Evolutionary conservation across 2,888 invertebrate species (phyloP), one percentile per base, ranked within the genome.

Genomic region (Epiblema foenella): DNA sequence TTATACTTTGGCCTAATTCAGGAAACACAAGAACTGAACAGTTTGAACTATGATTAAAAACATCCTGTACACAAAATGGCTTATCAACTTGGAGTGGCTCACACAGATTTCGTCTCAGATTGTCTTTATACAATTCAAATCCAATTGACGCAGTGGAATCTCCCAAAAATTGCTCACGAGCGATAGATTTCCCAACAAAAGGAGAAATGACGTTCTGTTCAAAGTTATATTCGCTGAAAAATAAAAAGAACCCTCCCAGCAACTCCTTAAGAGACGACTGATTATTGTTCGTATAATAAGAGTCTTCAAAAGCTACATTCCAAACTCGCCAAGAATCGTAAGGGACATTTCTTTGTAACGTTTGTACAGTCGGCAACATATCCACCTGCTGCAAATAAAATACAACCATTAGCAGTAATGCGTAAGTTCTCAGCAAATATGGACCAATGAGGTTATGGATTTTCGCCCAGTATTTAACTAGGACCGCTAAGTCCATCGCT

Each of bases 381-480:
- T 87, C 81, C 39, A 87, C 78, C 77, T 95, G 94, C 82, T 96
- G 96, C 20, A 96, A 82, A 79, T 94, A 95, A 80, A 95, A 96
- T 69, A 96, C 90, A 17, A 95, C 89, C 78, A 96, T 79, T 79
- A 95, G 89, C 5, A 91, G 86, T 0, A 96, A 78, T 10, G 95
- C 93, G 78, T 96, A 96, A 80, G 95, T 96, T 0, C 94, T 93
- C 68, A 95, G 89, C 71, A 86, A 86, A 37, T 88, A 90, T 63
- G 79, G 84, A 62, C 93, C 93, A 12, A 90, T 85, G 5, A 96
- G 79, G 15, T 91, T 87, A 69, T 93, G 89, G 20, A 89, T 86
- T 78, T 94, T 95, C 0, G 94, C 95, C 96, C 96, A 96, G 76
- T 94, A 95, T 79, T 96, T 96, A 0, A 96, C 82, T 11, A 95